Evolutionary conservation across 2,797 vertebrate species (phyloP), one percentile per base, ranked within the genome.

Genomic region (Coendou prehensilis): DNA sequence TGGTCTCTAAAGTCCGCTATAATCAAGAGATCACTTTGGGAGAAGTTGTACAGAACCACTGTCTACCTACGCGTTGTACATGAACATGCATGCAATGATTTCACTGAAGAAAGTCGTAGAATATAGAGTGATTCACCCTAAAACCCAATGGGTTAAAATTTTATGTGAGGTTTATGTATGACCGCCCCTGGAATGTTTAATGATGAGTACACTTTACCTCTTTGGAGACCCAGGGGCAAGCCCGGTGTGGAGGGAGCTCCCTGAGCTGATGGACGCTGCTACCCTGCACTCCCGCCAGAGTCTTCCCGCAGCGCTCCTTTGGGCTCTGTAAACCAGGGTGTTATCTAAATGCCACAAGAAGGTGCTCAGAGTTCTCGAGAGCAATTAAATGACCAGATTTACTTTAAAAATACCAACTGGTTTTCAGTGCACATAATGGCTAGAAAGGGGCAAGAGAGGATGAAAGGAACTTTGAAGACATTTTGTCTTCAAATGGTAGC

Each of bases 41-140:
- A 26, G 23, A 69, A 59, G 28, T 54, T 71, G 89, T 3, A 87
- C 17, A 71, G 59, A 33, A 54, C 61, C 33, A 79, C 3, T 64
- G 4, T 69, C 69, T 63, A 20, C 13, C 4, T 10, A 23, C 52
- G 5, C 63, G 2, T 30, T 18, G 9, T 26, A 28, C 41, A 6
- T 7, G 9, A 30, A 28, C 26, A 3, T 30, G 11, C 54, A 7
- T 56, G 11, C 30, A 95, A 56, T 82, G 61, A 52, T 8, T 82
- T 45, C 84, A 59, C 57, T 64, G 20, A 93, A 86, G 13, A 95
- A 95, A 83, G 89, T 69, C 52, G 76, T 23, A 47, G 9, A 83
- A 37, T n/a, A 75, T 50, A 90, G 76, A 69, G 37, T 47, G 26
- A 11, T 79, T 30, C n/a, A 41, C 1, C 6, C 23, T 83, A 90